phyloP scores from a whole-genome alignment of 2,113 vertebrate species.

The Amblyopsis rosae region DNA sequence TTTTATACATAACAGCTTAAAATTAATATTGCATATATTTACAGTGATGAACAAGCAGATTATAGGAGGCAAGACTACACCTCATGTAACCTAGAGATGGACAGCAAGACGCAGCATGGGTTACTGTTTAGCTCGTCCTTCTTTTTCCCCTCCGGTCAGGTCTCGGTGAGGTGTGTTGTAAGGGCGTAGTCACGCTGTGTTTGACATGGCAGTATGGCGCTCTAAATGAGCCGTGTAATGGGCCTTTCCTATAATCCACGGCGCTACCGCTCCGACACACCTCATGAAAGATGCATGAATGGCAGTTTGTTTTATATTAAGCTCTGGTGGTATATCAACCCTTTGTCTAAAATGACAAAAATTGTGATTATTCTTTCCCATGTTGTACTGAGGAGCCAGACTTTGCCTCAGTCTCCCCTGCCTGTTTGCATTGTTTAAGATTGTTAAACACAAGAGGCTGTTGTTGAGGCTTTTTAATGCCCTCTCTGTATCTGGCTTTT shows the following conservation, averaged over 20 bases:
- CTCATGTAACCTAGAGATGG: no score
- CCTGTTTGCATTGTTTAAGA: not conserved
- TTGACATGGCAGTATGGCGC: slow-evolving; percentile 41
- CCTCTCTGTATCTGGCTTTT: not conserved
- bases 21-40: not conserved
- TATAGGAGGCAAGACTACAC: not conserved
- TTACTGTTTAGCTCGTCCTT: slow-evolving; percentile 2
- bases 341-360: slow-evolving; percentile 7
- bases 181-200: slow-evolving; percentile 33
- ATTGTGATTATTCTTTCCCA: slow-evolving; percentile 10
- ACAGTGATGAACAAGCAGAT: not conserved
- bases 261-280: slow-evolving; percentile 25
- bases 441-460: not conserved
- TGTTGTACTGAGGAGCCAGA: not conserved
- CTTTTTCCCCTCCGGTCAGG: slow-evolving; percentile 4
- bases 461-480: not conserved
- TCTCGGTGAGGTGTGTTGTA: slow-evolving; percentile 1
- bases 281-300: slow-evolving; percentile 63
- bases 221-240: slow-evolving; percentile 70
- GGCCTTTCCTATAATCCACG: slow-evolving; percentile 38
- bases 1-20: not conserved
- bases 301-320: slow-evolving; percentile 20
- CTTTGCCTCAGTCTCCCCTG: not conserved
- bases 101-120: no score
- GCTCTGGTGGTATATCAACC: slow-evolving; percentile 10